A percentile compares a stretch with the other conserved stretches of the same genome.
Conservation (phyloP, 2,797 vertebrate genomes). For the Phrynocephalus vlangalii region DNA sequence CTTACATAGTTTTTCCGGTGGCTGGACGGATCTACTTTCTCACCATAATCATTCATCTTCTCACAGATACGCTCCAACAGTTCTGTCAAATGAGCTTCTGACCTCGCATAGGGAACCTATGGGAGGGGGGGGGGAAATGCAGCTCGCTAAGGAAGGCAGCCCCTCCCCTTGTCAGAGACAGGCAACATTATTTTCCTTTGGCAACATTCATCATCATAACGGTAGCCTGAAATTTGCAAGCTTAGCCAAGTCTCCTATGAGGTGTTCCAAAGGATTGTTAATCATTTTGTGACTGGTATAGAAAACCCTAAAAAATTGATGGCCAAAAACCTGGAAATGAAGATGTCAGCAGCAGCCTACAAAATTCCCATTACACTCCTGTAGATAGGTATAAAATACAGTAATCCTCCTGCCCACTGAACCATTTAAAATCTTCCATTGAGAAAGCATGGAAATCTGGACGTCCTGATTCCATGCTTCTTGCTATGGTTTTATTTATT, state of each 20-base stretch:
- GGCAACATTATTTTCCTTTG: not conserved
- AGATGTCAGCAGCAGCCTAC: not conserved
- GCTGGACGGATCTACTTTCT: constrained; percentile 81
- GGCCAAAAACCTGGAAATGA: not conserved
- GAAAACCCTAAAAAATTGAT: not conserved
- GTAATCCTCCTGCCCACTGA: too few species aligned
- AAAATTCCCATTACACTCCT: not conserved
- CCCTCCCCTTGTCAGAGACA: not conserved
- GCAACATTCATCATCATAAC: not conserved
- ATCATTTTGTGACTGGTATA: not conserved
- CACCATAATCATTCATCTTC: constrained; percentile 93
- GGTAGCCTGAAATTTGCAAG: not conserved
- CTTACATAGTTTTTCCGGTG: constrained; percentile 88
- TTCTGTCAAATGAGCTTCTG: constrained; percentile 93
- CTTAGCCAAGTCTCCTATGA: not conserved
- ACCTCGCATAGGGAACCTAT: constrained; percentile 92
- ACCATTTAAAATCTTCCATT: not conserved
- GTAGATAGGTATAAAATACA: not conserved
- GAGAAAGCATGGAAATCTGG: not conserved
- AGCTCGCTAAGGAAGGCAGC: not conserved
- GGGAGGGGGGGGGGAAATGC: accelerated
- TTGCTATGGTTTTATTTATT: not conserved
- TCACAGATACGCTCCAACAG: constrained; percentile 92
- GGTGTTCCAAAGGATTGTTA: not conserved
- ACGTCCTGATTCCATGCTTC: not conserved